Base-by-base conservation (phyloP, 2,888 invertebrate species). In the Poecilobothrus nobilitatus region DNA sequence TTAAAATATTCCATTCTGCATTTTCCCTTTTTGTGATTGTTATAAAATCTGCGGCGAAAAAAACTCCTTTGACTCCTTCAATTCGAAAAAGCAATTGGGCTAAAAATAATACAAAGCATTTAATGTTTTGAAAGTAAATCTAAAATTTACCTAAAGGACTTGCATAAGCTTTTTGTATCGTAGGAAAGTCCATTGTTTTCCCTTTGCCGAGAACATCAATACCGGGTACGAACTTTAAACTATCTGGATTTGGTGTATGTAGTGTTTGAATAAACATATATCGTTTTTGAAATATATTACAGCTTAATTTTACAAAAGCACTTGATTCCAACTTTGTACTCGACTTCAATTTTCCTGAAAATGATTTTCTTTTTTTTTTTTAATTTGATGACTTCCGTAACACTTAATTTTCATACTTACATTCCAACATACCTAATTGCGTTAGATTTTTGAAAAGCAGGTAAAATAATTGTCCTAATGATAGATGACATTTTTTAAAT, bases 191-290 rank as follows among this genome's bases (percentile, higher is more conserved):
- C 83, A 91, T 89, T 0, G 97, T 98, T 75, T 90, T 90, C 0
- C 94, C 93, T 71, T 86, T 82, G 71, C 91, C 93, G 37, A 95
- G 80, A 1, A 95, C 91, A 73, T 89, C 86, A 1, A 87, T 84
- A 1, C 99, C 98, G 0, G 99, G 99, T 70, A 97, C 78, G 82
- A 99, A 99, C 83, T 99, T 87, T 10, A 82, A 75, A 79, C 97
- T 95, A 78, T 98, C 96, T 0, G 99, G 99, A 84, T 99, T 99
- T 15, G 99, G 99, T 2, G 99, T 99, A 73, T 99, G 97, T 82
- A 98, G 97, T 0, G 97, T 97, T 84, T 98, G 97, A 73, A 99
- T 94, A 78, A 99, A 99, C 95, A 99, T 95, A 2, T 79, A 81
- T 0, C 87, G 76, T 65, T 69, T 66, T 37, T 27, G 27, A 27